These are phyloP conservation scores for Ormyrus labotus DNA, from an alignment of 2,888 invertebrate genomes.

Conservation along the genomic window DNA sequence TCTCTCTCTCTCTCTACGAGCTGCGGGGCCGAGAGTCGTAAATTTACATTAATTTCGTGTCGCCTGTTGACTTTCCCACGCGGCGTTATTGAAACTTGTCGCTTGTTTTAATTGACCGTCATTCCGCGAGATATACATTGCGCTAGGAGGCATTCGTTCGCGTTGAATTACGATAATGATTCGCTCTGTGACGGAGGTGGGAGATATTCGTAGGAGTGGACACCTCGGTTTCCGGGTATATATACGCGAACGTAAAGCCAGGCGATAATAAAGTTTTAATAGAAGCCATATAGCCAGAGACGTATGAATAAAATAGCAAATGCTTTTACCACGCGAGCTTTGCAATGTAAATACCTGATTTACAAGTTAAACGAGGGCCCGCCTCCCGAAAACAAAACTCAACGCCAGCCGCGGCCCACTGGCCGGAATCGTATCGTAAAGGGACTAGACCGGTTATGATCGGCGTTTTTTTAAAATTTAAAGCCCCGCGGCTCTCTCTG, in stretches of 20 bases:
- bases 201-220: not conserved
- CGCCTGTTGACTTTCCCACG: too few relatives aligned
- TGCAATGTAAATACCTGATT: constrained; percentile 50
- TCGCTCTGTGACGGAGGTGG: too few relatives aligned
- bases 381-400: too few relatives aligned
- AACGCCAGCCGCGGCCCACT: too few relatives aligned
- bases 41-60: too few relatives aligned
- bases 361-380: constrained; percentile 34
- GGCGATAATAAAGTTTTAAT: constrained; percentile 54
- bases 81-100: too few relatives aligned
- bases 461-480: not conserved
- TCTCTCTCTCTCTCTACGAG: too few relatives aligned
- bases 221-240: constrained; percentile 21
- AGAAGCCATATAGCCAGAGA: constrained; percentile 34
- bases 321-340: constrained; percentile 44
- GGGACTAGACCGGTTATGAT: constrained; percentile 2
- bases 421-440: constrained; percentile 2
- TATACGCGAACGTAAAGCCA: constrained; percentile 13
- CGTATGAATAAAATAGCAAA: constrained; percentile 52
- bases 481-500: not conserved
- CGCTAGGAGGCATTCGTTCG: too few relatives aligned
- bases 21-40: too few relatives aligned
- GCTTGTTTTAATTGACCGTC: too few relatives aligned
- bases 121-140: too few relatives aligned
- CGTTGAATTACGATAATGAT: too few relatives aligned